These are phyloP conservation scores for Mesembrinibis cayennensis DNA, from an alignment of 2,113 vertebrate genomes.

Conservation along the genomic window DNA sequence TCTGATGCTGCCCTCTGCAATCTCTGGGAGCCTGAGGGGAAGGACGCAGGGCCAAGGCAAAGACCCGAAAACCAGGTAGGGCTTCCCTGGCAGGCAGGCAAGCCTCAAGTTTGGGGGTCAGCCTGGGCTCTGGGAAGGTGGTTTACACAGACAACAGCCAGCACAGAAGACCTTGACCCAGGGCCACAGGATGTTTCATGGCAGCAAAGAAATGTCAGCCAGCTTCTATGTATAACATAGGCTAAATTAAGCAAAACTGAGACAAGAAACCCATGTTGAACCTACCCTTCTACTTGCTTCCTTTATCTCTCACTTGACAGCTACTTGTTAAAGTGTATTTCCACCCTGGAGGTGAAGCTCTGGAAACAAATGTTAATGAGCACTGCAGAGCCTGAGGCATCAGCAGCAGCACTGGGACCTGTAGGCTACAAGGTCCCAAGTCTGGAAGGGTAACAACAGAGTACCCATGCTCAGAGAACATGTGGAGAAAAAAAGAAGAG, in stretches of 20 bases:
- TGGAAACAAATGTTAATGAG: neutral
- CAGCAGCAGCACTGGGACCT: neutral
- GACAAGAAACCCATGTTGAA: neutral
- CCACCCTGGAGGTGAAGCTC: neutral
- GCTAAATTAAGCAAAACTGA: neutral
- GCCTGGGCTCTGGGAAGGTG: neutral
- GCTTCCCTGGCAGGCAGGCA: neutral
- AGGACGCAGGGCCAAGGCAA: neutral
- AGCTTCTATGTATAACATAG: neutral
- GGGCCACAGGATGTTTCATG: neutral
- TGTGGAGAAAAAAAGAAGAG: neutral
- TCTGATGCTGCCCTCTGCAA: accelerated
- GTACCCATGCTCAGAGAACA: neutral
- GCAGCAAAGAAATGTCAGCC: neutral
- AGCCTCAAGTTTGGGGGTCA: accelerated
- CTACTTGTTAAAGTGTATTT: accelerated
- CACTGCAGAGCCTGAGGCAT: neutral
- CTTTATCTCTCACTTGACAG: neutral
- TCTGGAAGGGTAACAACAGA: neutral
- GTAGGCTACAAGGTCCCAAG: accelerated
- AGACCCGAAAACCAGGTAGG: neutral
- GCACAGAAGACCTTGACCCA: neutral
- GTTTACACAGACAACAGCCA: neutral
- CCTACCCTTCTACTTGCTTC: neutral
- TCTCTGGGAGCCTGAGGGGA: neutral